Evolutionary conservation across 2,888 invertebrate species (phyloP), one percentile per base, ranked within the genome.

Genomic region (Brenthis ino): DNA sequence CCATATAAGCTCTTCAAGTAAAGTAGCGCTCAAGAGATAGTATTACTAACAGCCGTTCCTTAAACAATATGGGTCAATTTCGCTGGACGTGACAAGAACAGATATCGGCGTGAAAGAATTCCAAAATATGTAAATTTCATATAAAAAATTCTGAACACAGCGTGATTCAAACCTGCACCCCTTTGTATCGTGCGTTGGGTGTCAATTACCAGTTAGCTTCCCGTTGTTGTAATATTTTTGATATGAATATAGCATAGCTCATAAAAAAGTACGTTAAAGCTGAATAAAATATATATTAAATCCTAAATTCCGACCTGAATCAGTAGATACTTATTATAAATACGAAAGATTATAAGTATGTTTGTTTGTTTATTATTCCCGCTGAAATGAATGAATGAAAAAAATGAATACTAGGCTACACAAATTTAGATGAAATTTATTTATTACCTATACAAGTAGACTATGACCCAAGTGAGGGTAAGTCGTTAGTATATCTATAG

Each of bases 81-180:
- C 53, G 1, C 14, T 14, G 20, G 43, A 54, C 63, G 63, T 63
- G 63, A 63, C 43, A 20, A n/a, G 54, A 63, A 54, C 53, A 20
- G 13, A 63, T 53, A 47, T 53, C 20, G 54, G 20, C 43, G 43
- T 54, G 53, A 53, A 63, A 63, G 51, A 63, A 63, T 13, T 43
- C 37, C 43, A n/a, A 63, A 54, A 54, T 20, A 63, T 63, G 63
- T 63, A 63, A 63, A 63, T 63, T 63, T 54, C 11, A 54, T 54
- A 63, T 63, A 14, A 54, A 63, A 54, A 63, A 63, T 63, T 63
- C 63, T 63, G 63, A 24, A 43, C 43, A 14, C 53, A 12, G 1
- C 43, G 54, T 51, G 24, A 63, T 63, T 54, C 43, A 54, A 63
- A 63, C 63, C 54, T 37, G 37, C 54, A 63, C 43, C 63, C 43